Evolutionary conservation across 2,113 vertebrate species (phyloP).

Genomic region (Centropristis striata): DNA sequence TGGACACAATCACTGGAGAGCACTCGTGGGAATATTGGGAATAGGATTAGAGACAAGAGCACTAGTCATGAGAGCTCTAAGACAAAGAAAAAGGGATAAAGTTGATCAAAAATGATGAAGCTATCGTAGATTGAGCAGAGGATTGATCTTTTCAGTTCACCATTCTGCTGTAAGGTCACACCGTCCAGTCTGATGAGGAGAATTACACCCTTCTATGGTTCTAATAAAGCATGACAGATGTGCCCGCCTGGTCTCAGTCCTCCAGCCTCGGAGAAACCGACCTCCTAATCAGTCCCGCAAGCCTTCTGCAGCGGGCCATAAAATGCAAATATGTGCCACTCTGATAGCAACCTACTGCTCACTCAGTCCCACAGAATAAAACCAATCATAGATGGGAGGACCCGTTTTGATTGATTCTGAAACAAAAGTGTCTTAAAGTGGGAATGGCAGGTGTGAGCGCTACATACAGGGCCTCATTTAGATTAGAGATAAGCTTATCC

Average conservation of each 20-base stretch:
- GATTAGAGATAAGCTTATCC: constrained; percentile 45
- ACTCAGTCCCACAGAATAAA: constrained; percentile 81
- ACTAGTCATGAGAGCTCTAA: constrained; percentile 10
- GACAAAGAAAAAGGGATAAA: constrained; percentile 8
- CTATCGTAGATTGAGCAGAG: neutral
- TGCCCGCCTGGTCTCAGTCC: constrained; percentile 17
- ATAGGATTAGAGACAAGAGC: constrained; percentile 51
- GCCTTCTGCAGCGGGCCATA: constrained; percentile 85
- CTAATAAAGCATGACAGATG: constrained; percentile 55
- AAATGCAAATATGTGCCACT: constrained; percentile 88
- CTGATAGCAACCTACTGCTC: constrained; percentile 68
- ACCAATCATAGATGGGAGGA: constrained; percentile 79
- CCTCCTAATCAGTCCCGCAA: constrained; percentile 78
- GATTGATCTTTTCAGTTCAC: constrained; percentile 14
- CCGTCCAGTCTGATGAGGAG: neutral
- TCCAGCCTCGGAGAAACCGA: constrained; percentile 40
- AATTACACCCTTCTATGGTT: neutral
- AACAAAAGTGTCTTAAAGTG: constrained; percentile 22
- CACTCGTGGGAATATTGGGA: constrained; percentile 59
- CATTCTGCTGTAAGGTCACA: neutral
- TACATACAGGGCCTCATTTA: constrained; percentile 8
- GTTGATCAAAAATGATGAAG: constrained; percentile 46
- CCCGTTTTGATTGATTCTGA: constrained; percentile 54
- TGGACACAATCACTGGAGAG: constrained; percentile 48
- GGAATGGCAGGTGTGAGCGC: constrained; percentile 14